Evolutionary conservation across 1,140 invertebrate species (phyloP), one percentile per base, ranked within the genome.

Genomic region (Zaprionus capensis): DNA sequence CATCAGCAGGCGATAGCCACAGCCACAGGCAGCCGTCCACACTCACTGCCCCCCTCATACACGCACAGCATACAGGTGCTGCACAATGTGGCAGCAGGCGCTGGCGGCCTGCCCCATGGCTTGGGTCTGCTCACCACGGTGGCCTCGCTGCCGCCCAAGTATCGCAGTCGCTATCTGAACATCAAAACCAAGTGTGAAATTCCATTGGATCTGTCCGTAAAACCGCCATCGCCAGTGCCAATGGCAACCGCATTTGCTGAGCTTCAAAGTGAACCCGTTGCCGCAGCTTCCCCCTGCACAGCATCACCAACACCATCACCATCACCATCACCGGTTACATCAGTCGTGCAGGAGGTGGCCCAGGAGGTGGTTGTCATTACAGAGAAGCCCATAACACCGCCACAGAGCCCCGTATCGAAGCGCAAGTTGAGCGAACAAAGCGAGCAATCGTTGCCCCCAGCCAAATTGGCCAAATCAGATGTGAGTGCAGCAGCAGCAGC

Each of bases 171-270:
- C 17, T 93, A 93, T 73, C 71, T 93, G 65, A 92, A 86, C 62
- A 76, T 91, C n/a, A 91, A 88, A 78, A 85, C 86, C 59, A 92
- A 87, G 78, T 80, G 78, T 73, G 92, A 93, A 80, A 92, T 94
- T 58, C 94, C 94, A 15, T 83, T 95, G 49, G 94, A 95, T 79
- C 84, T 95, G 34, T 94, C 94, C 15, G 81, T 94, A 1, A 95
- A 95, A 88, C 92, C 94, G 20, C 94, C 79, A 57, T 80, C 85
- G 65, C 84, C 85, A 44, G 69, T 74, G 81, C 84, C 91, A 36
- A 76, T 90, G 71, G 80, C 91, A 6, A 78, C 65, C 64, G 57
- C 91, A 74, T 91, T 88, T 22, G 61, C 86, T 11, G 91, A 92
- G 72, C 78, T 91, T 15, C 90, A 82, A 28, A 91, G 71, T 31